phyloP scores from a whole-genome alignment of 2,797 vertebrate species.

The Fratercula arctica region DNA sequence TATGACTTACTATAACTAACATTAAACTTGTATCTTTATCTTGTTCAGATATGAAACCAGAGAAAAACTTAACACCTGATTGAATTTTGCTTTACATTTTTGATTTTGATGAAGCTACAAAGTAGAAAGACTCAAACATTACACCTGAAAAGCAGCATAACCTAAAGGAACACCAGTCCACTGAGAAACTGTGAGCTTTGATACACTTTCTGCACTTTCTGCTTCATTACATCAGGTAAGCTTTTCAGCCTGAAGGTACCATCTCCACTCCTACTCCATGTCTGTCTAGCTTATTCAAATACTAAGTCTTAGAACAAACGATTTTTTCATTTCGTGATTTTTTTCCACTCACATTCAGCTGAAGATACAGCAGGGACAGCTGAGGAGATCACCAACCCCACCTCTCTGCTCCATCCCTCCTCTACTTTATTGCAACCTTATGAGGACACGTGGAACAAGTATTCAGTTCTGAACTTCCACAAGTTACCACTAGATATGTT shows the following conservation, averaged over 20 bases:
- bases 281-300: neutral
- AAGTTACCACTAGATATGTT: neutral
- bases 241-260: neutral
- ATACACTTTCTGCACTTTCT: neutral
- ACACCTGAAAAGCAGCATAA: neutral
- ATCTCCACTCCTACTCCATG: neutral
- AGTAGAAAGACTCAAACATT: neutral
- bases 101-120: neutral
- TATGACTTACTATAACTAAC: neutral
- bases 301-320: neutral
- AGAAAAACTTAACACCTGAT: neutral
- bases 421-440: neutral
- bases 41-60: neutral
- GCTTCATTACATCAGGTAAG: neutral
- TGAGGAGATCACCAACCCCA: neutral
- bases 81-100: neutral
- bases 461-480: neutral
- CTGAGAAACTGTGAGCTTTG: neutral
- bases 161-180: neutral
- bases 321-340: neutral
- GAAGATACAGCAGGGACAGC: neutral
- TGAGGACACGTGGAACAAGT: neutral
- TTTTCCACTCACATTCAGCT: neutral
- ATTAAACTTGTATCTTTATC: neutral
- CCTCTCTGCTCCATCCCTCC: neutral